Evolutionary conservation across 2,113 vertebrate species (phyloP).

Genomic region (Brachyistius frenatus): DNA sequence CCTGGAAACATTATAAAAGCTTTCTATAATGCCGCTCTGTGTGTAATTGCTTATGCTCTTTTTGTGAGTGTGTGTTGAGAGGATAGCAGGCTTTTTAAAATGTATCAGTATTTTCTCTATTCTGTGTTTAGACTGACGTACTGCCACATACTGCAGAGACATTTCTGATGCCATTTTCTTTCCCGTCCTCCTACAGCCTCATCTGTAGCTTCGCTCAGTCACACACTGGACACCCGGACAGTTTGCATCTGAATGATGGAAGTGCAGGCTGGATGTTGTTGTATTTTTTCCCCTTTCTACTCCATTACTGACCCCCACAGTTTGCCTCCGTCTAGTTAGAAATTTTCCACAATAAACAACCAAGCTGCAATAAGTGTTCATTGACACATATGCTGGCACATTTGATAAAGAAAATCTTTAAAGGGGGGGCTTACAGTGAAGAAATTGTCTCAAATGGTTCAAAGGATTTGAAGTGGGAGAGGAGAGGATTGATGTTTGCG

Average conservation of each 20-base stretch:
- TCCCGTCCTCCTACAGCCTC: conserved; percentile 24
- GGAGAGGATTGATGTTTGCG: conserved; percentile 81
- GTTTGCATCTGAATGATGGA: conserved; percentile 62
- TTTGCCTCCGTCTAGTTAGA: conserved; percentile 56
- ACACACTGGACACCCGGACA: conserved; percentile 35
- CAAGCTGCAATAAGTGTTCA: conserved; percentile 61
- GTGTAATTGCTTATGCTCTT: conserved; percentile 74
- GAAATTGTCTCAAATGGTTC: conserved; percentile 82
- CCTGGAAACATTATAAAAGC: conserved; percentile 80
- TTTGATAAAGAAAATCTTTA: conserved; percentile 72
- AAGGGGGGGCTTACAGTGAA: conserved; percentile 69
- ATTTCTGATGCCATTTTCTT: conserved; percentile 50
- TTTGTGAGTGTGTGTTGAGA: conserved; percentile 49
- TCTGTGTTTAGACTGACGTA: conserved; percentile 63
- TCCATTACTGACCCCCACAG: conserved; percentile 46
- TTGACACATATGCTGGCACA: conserved; percentile 55
- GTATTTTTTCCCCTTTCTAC: conserved; percentile 10
- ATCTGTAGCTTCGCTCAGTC: conserved; percentile 42
- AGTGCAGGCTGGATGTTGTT: conserved; percentile 31
- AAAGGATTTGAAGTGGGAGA: conserved; percentile 78
- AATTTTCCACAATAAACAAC: conserved; percentile 62
- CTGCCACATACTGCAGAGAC: conserved; percentile 33
- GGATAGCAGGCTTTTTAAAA: conserved; percentile 56
- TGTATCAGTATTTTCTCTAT: conserved; percentile 63
- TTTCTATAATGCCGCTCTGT: conserved; percentile 71